Conservation (phyloP, 2,888 invertebrate genomes). For the Pseudeuparius sepicola region DNA sequence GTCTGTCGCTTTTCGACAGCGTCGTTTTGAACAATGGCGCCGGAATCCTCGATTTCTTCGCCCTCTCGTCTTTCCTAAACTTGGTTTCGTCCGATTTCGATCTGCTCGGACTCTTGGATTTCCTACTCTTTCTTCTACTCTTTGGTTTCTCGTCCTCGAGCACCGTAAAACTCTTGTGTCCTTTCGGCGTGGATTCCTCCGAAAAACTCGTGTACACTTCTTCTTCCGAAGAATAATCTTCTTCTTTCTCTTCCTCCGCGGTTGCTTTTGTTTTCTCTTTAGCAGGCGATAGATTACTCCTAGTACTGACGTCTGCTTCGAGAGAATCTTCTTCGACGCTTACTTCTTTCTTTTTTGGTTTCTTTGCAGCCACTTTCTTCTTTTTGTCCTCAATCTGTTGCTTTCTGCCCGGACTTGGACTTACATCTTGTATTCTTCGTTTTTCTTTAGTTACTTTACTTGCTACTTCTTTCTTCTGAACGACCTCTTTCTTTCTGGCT, state of each 20-base stretch:
- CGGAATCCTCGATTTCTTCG: conserved; percentile 32
- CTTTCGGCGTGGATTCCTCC: conserved; percentile 23
- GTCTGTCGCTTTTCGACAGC: conserved; percentile 34
- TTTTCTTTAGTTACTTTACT: conserved; percentile 11
- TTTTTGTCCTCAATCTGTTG: neutral
- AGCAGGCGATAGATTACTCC: conserved; percentile 10
- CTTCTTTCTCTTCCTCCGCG: conserved; percentile 12
- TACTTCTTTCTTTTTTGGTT: conserved; percentile 7
- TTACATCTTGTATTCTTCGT: conserved; percentile 11
- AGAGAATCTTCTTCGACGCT: conserved; percentile 5
- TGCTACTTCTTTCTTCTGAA: neutral
- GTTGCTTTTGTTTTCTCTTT: conserved; percentile 12
- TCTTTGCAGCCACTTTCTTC: conserved; percentile 1
- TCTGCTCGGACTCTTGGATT: conserved; percentile 19
- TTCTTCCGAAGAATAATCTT: conserved; percentile 14
- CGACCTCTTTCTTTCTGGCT: no score
- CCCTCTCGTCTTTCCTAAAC: conserved; percentile 15
- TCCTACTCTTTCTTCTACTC: conserved; percentile 16
- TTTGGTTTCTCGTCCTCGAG: conserved; percentile 26
- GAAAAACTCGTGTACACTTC: conserved; percentile 15
- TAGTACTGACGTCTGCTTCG: no score
- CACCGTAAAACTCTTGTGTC: conserved; percentile 36
- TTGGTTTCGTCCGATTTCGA: conserved; percentile 31
- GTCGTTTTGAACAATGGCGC: conserved; percentile 27
- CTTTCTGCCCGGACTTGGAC: conserved; percentile 7